These are phyloP conservation scores for Nesometra sesokonis DNA, from an alignment of 35 echinoderm and acorn worm species.

Conservation along the genomic window DNA sequence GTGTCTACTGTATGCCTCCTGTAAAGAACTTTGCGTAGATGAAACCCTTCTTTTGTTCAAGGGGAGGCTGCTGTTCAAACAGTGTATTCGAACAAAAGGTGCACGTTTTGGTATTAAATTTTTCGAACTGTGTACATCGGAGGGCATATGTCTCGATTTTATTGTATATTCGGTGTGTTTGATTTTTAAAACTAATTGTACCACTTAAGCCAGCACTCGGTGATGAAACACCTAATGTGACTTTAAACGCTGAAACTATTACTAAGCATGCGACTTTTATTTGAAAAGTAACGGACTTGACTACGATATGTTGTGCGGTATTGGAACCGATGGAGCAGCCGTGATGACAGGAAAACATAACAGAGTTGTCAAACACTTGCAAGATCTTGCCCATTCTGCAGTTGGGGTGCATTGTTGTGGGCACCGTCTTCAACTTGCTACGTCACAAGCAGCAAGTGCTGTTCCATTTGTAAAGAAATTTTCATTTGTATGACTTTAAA, in stretches of 20 bases:
- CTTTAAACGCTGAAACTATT: slow-evolving; percentile 31
- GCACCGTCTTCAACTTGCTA: slow-evolving; percentile 19
- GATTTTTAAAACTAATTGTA: slow-evolving; percentile 31
- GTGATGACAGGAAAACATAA: slow-evolving; percentile 32
- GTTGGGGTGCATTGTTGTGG: slow-evolving; percentile 31
- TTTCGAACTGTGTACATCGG: slow-evolving; percentile 18
- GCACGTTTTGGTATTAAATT: slow-evolving; percentile 23
- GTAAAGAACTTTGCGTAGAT: slow-evolving; percentile 2
- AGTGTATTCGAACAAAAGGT: slow-evolving; percentile 25
- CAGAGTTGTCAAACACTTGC: slow-evolving; percentile 14
- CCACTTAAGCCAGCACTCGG: slow-evolving; percentile 14
- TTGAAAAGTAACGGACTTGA: neutral
- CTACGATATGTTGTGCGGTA: slow-evolving; percentile 9
- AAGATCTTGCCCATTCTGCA: slow-evolving; percentile 15
- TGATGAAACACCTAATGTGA: neutral
- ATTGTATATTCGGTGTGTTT: slow-evolving; percentile 8
- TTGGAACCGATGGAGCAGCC: slow-evolving; percentile 30
- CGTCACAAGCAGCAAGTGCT: slow-evolving; percentile 22
- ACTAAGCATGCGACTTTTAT: slow-evolving; percentile 22
- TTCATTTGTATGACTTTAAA: slow-evolving; percentile 37
- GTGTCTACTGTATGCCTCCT: slow-evolving; percentile 15
- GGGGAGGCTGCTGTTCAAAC: slow-evolving; percentile 23
- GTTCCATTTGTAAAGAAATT: slow-evolving; percentile 10
- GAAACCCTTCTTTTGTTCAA: slow-evolving; percentile 17
- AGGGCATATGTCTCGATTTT: slow-evolving; percentile 13